A percentile compares a stretch with the other conserved stretches of the same genome.
Evolutionary conservation across 35 echinoderm and acorn worm genomes (phyloP).

Genomic region (Hemicentrotus pulcherrimus): DNA sequence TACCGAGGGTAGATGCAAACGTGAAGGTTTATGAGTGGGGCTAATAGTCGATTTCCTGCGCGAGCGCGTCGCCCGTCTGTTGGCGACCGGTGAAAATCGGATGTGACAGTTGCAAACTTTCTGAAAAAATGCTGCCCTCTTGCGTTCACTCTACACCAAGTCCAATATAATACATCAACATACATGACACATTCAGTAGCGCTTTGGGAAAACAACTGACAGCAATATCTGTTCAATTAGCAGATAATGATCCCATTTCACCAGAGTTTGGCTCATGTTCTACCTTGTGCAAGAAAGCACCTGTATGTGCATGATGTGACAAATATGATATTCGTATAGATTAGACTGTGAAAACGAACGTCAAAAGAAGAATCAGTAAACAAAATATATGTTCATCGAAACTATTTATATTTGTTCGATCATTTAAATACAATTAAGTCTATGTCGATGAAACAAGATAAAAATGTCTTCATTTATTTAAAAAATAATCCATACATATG

Average conservation of each 20-base stretch:
- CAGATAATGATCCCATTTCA: background rate
- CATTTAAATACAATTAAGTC: no score
- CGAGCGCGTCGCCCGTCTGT: background rate
- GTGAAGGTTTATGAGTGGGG: conserved; percentile 24
- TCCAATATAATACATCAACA: no score
- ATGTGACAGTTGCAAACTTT: background rate
- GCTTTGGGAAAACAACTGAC: background rate
- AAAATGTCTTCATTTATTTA: no score
- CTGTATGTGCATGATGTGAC: background rate
- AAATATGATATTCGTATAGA: background rate
- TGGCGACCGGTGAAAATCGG: background rate
- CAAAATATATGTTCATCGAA: background rate
- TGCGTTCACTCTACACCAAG: background rate
- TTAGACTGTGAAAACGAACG: background rate
- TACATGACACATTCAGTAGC: no score
- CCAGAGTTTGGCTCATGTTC: background rate
- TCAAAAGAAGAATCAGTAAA: background rate
- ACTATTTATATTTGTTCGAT: no score
- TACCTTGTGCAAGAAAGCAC: background rate
- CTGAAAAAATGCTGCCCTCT: background rate
- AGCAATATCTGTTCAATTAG: background rate
- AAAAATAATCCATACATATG: no score
- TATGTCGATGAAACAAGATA: no score
- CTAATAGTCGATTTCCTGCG: conserved; percentile 47
- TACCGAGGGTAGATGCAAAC: conserved; percentile 23